A percentile compares a stretch with the other conserved stretches of the same genome.
These are phyloP conservation scores for Amphiprion clarkii DNA, from an alignment of 2,797 vertebrate species.

Conservation along the genomic window DNA sequence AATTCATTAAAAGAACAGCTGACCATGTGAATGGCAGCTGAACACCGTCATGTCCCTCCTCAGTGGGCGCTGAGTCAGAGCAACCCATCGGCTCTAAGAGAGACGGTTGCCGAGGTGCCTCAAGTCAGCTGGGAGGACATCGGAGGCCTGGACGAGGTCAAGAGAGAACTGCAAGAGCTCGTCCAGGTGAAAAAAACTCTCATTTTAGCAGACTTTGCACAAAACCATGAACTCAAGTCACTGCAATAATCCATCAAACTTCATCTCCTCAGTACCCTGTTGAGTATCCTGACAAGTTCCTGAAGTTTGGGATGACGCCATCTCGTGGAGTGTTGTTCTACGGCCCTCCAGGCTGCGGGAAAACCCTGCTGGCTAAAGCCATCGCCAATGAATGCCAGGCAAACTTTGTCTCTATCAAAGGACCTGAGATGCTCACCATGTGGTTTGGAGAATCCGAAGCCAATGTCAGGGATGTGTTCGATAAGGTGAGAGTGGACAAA, in stretches of 20 bases:
- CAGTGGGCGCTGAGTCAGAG: slow-evolving; percentile 97
- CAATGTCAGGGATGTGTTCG: slow-evolving; percentile 95
- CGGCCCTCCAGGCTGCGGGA: slow-evolving; percentile 97
- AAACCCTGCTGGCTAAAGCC: slow-evolving; percentile 95
- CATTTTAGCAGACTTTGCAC: background rate
- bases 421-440: slow-evolving; percentile 96
- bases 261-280: slow-evolving; percentile 90
- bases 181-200: slow-evolving; percentile 87
- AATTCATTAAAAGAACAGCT: background rate
- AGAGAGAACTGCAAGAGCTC: slow-evolving; percentile 95
- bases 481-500: slow-evolving; percentile 84
- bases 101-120: slow-evolving; percentile 95
- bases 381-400: slow-evolving; percentile 97
- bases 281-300: slow-evolving; percentile 97
- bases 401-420: slow-evolving; percentile 97
- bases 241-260: background rate
- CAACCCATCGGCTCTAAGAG: slow-evolving; percentile 94
- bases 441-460: slow-evolving; percentile 98
- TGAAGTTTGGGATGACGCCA: slow-evolving; percentile 97
- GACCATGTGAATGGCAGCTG: background rate
- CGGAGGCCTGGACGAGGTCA: slow-evolving; percentile 94
- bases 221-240: background rate
- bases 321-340: slow-evolving; percentile 96
- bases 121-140: slow-evolving; percentile 97
- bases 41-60: background rate